Percentiles rank a stretch among this genome's conserved stretches.
Evolutionary conservation across 2,888 invertebrate genomes (phyloP).

Genomic region (Alitta virens): DNA sequence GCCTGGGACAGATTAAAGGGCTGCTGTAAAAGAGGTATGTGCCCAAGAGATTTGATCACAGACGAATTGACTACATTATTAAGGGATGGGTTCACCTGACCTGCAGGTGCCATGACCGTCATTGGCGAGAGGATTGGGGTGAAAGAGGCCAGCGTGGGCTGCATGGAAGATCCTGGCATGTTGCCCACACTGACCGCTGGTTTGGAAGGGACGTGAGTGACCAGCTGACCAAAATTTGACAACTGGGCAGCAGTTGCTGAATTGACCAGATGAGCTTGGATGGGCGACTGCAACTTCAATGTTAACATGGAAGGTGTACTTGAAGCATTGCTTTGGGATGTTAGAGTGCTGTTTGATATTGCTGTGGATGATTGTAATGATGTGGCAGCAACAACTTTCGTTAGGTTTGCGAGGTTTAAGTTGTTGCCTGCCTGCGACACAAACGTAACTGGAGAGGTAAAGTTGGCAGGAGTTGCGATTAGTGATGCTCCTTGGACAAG

Average conservation of each 20-base stretch:
- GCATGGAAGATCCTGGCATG: not conserved
- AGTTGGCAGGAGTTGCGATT: slow-evolving; percentile 6
- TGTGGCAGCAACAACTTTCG: not conserved
- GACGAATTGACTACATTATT: slow-evolving; percentile 3
- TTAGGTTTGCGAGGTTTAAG: not conserved
- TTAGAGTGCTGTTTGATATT: not conserved
- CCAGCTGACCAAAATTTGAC: slow-evolving; percentile 13
- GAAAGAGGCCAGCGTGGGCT: slow-evolving; percentile 32
- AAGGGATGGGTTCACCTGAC: slow-evolving; percentile 22
- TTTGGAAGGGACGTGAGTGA: slow-evolving; percentile 21
- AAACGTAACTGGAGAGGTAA: not conserved
- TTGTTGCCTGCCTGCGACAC: not conserved
- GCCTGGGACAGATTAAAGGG: slow-evolving; percentile 1
- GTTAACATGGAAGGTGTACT: not conserved
- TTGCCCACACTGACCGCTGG: slow-evolving; percentile 6
- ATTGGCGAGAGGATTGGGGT: slow-evolving; percentile 37
- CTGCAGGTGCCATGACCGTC: slow-evolving; percentile 37
- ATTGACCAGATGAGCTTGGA: not conserved
- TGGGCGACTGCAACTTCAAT: not conserved
- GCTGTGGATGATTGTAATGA: not conserved
- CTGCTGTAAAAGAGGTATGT: slow-evolving; percentile 17
- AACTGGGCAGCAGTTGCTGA: slow-evolving; percentile 2
- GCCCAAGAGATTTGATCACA: slow-evolving; percentile 9
- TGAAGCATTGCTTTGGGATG: not conserved
- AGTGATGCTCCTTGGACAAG: slow-evolving; percentile 8